Evolutionary conservation across 2,113 vertebrate species (phyloP).

Genomic region (Martes martes): DNA sequence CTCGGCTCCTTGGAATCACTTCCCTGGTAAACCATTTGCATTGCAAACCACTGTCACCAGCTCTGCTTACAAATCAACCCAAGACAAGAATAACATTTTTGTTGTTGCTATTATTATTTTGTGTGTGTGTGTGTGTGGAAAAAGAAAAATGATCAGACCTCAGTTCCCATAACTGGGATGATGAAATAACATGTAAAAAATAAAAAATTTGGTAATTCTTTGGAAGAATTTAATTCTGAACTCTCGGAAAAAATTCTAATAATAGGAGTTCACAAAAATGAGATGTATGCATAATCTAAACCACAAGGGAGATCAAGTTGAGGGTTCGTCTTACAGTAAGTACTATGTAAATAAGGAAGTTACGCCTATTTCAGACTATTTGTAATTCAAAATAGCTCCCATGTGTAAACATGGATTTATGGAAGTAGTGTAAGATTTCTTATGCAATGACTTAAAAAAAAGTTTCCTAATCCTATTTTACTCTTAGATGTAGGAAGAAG

Average conservation of each 20-base stretch:
- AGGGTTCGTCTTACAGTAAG: neutral
- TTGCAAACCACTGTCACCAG: neutral
- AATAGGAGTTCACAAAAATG: neutral
- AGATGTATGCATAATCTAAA: neutral
- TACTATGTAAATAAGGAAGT: neutral
- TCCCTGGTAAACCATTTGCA: neutral
- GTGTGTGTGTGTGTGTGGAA: neutral
- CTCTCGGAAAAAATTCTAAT: constrained; percentile 17
- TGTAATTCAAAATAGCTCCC: neutral
- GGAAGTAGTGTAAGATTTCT: neutral
- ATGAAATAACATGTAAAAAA: neutral
- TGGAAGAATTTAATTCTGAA: neutral
- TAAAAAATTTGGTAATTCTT: neutral
- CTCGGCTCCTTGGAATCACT: neutral
- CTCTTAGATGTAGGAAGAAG: neutral
- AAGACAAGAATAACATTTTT: neutral
- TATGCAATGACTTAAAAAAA: neutral
- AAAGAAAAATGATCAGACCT: neutral
- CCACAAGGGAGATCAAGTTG: neutral
- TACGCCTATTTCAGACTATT: neutral
- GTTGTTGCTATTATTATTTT: too few relatives aligned
- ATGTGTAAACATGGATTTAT: neutral
- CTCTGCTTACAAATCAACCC: neutral
- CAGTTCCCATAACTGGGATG: neutral
- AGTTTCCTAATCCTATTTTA: neutral